phyloP scores from a whole-genome alignment of 2,113 vertebrate genomes.

The Fukomys damarensis region DNA sequence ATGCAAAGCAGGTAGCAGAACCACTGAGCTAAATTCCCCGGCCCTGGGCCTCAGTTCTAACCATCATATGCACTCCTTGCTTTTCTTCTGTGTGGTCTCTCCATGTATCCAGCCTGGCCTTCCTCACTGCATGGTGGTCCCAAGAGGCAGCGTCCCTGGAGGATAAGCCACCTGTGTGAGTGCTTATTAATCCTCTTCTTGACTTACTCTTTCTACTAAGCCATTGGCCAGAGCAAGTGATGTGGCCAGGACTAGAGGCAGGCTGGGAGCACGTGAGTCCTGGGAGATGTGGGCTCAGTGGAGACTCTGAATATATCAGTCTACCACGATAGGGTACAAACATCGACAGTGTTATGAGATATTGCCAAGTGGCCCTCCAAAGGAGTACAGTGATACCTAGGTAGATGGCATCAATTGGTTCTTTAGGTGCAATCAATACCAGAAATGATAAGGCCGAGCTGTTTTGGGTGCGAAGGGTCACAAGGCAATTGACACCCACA shows the following conservation, averaged over 20 bases:
- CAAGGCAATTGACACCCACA: not conserved
- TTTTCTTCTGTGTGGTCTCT: not conserved
- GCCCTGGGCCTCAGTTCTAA: not conserved
- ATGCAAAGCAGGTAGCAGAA: no score
- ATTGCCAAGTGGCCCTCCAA: not conserved
- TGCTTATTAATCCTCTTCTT: not conserved
- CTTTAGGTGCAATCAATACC: not conserved
- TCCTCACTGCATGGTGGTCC: not conserved
- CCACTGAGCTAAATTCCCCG: no score
- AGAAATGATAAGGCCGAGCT: not conserved
- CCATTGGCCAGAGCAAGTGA: conserved; percentile 11
- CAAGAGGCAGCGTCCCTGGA: not conserved
- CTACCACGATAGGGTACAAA: rapidly evolving
- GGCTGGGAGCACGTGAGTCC: not conserved
- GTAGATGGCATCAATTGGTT: not conserved
- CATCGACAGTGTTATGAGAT: not conserved
- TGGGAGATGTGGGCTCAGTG: not conserved
- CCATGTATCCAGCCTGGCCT: not conserved
- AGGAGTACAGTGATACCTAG: not conserved
- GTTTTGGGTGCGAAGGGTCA: not conserved
- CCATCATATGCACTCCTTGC: not conserved
- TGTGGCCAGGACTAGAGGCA: not conserved
- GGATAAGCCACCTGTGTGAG: not conserved
- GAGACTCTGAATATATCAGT: not conserved
- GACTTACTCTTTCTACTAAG: not conserved